phyloP scores from a whole-genome alignment of 2,888 invertebrate genomes.

The Drosophila gaucha region DNA sequence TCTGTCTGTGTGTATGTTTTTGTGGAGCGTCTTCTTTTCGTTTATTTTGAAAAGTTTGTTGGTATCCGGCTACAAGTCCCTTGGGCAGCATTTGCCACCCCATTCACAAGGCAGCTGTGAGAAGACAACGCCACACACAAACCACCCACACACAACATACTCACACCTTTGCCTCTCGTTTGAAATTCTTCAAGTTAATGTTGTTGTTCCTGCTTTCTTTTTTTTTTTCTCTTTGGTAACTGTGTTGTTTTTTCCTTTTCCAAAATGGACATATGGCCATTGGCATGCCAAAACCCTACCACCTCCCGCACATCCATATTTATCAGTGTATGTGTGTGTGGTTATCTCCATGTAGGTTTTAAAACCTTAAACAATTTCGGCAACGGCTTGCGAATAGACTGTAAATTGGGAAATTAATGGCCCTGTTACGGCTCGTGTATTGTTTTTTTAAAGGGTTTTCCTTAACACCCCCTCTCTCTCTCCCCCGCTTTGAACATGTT shows the following conservation, averaged over 20 bases:
- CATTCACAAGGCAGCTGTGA: conserved; percentile 79
- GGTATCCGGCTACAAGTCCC: conserved; percentile 84
- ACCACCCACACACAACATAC: conserved; percentile 29
- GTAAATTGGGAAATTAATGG: conserved; percentile 78
- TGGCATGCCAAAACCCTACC: conserved; percentile 51
- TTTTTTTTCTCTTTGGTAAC: conserved; percentile 33
- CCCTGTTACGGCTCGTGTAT: conserved; percentile 78
- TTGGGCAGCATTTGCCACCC: conserved; percentile 84
- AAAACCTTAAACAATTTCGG: conserved; percentile 80
- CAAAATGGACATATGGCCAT: conserved; percentile 81
- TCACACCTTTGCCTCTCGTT: conserved; percentile 43
- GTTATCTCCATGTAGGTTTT: conserved; percentile 65
- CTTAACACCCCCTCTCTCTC: conserved; percentile 7
- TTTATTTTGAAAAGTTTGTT: conserved; percentile 77
- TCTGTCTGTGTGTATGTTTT: conserved; percentile 16
- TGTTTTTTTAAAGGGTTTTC: conserved; percentile 77
- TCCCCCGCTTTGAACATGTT: conserved; percentile 40
- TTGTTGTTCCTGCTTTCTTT: conserved; percentile 45
- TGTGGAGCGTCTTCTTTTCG: conserved; percentile 55
- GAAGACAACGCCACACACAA: conserved; percentile 42
- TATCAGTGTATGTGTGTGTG: conserved; percentile 49
- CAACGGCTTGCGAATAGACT: conserved; percentile 79
- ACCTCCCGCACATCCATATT: conserved; percentile 42
- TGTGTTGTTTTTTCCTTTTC: conserved; percentile 52
- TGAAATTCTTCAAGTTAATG: conserved; percentile 71